Conservation (phyloP, 2,888 invertebrate species). For the Osedax fenrisi region DNA sequence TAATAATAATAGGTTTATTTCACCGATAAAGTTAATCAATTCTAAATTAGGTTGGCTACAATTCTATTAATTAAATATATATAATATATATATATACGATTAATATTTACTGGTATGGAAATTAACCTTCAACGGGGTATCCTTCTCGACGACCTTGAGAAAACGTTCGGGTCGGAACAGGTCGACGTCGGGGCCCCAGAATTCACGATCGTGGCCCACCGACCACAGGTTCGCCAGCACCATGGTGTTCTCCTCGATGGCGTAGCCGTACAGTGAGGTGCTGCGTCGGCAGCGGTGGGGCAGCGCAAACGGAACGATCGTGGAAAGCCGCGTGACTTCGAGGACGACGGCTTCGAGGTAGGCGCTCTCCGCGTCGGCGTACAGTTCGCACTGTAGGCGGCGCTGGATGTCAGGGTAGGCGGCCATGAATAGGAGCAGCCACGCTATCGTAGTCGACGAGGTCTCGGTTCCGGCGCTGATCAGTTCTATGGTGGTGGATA, state of each 20-base stretch:
- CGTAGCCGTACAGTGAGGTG: constrained; percentile 34
- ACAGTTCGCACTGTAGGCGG: constrained; percentile 41
- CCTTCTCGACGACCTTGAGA: too few species aligned
- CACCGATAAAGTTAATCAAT: too few species aligned
- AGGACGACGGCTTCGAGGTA: constrained; percentile 41
- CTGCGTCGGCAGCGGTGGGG: constrained; percentile 42
- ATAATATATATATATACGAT: too few species aligned
- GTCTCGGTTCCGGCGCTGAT: constrained; percentile 47
- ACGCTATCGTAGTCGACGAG: constrained; percentile 43
- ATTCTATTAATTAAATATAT: too few species aligned
- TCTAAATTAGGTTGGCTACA: too few species aligned
- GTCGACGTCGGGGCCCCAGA: constrained; percentile 37
- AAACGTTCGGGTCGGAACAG: constrained; percentile 41
- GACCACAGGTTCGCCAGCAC: constrained; percentile 45
- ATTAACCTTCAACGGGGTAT: too few species aligned
- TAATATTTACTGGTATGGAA: too few species aligned
- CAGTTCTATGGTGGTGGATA: constrained; percentile 42
- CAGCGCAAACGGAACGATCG: constrained; percentile 43
- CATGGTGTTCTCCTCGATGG: constrained; percentile 40
- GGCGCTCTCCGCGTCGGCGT: constrained; percentile 29
- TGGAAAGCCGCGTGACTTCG: constrained; percentile 40
- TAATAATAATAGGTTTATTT: too few species aligned
- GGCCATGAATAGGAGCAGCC: constrained; percentile 44
- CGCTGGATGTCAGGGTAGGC: constrained; percentile 40
- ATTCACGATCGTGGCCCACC: constrained; percentile 38